Conservation (phyloP, 2,113 vertebrate species). For the Mobula hypostoma region DNA sequence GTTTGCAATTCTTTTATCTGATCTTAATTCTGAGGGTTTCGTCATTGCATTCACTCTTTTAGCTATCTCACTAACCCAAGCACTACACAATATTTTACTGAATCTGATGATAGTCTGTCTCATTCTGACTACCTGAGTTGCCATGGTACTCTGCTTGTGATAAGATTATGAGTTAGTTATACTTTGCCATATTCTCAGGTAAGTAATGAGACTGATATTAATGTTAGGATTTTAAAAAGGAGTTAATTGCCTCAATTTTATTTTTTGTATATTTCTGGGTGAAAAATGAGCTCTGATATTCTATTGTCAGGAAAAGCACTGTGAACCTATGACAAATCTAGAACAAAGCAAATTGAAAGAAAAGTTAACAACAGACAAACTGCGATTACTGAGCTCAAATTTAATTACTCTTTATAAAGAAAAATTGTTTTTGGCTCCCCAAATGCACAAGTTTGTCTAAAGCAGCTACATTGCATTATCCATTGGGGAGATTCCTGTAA, state of each 20-base stretch:
- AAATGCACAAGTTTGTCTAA: background rate
- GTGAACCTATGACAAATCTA: background rate
- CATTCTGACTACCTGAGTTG: conserved; percentile 1
- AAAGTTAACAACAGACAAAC: background rate
- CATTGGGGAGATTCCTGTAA: background rate
- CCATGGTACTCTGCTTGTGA: background rate
- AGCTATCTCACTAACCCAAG: background rate
- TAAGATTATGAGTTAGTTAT: background rate
- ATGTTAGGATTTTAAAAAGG: background rate
- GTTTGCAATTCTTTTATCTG: background rate
- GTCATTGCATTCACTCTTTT: background rate
- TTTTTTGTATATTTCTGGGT: background rate
- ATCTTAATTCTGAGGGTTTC: background rate
- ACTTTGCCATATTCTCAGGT: background rate
- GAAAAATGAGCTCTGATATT: background rate
- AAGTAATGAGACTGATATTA: background rate
- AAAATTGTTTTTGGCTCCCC: background rate
- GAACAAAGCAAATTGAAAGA: background rate
- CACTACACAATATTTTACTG: conserved; percentile 2
- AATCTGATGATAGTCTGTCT: background rate
- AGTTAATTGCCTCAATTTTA: background rate
- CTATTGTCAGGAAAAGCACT: background rate
- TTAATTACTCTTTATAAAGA: background rate
- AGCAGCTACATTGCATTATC: background rate
- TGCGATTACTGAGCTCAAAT: background rate